phyloP scores from a whole-genome alignment of 2,888 invertebrate species.

The Elysia crispata region DNA sequence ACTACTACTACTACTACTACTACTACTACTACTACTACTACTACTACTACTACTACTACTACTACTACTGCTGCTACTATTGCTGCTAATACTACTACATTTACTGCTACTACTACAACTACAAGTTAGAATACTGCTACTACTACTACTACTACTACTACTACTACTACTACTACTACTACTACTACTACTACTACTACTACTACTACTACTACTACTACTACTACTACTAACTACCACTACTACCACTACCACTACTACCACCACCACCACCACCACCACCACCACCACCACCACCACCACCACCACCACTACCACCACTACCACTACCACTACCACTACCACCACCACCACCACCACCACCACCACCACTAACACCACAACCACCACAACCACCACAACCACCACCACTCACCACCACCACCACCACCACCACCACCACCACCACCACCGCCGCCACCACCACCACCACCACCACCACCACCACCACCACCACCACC shows the following conservation, averaged over 20 bases:
- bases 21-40: constrained; percentile 9
- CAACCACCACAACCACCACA: no score
- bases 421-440: background rate
- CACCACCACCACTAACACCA: no score
- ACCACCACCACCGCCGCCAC: background rate
- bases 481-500: background rate
- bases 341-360: background rate
- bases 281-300: constrained; percentile 13
- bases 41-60: constrained; percentile 9
- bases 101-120: no score
- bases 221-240: background rate
- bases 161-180: constrained; percentile 12
- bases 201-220: background rate
- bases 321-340: background rate
- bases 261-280: background rate
- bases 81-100: no score
- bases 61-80: background rate
- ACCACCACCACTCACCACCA: no score
- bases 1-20: constrained; percentile 9
- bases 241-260: constrained; percentile 17
- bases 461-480: background rate
- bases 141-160: no score
- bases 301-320: background rate
- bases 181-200: constrained; percentile 30
- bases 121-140: no score